These are phyloP conservation scores for Myotis brandtii DNA, from an alignment of 2,113 vertebrate species.

Conservation along the genomic window DNA sequence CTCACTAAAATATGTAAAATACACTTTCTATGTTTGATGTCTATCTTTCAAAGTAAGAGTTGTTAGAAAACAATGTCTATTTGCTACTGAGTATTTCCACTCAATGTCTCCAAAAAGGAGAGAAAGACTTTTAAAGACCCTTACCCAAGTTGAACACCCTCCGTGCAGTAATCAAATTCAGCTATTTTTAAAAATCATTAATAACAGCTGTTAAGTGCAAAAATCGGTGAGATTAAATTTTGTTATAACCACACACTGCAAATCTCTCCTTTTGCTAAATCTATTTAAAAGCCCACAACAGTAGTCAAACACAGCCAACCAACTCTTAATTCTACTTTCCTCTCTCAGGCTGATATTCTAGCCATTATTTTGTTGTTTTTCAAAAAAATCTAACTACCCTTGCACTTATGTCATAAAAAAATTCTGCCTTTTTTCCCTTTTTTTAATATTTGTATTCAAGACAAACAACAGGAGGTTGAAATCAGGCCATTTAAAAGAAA, in stretches of 20 bases:
- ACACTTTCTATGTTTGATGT: conserved; percentile 24
- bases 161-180: conserved; percentile 28
- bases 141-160: conserved; percentile 24
- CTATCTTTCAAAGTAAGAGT: conserved; percentile 63
- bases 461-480: conserved; percentile 93
- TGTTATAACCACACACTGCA: conserved; percentile 66
- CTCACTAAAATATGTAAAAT: conserved; percentile 55
- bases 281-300: conserved; percentile 80
- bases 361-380: conserved; percentile 88
- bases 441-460: conserved; percentile 94
- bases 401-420: conserved; percentile 91
- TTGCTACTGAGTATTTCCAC: conserved; percentile 40
- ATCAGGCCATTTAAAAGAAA: conserved; percentile 93
- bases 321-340: conserved; percentile 87
- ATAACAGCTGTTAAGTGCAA: conserved; percentile 62
- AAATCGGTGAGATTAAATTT: conserved; percentile 54
- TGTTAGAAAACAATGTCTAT: conserved; percentile 3
- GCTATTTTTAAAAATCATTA: neutral
- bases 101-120: neutral
- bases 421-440: conserved; percentile 89
- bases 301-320: conserved; percentile 71
- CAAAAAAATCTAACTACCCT: conserved; percentile 88
- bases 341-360: conserved; percentile 84
- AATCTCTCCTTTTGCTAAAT: conserved; percentile 74
- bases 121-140: conserved; percentile 42